phyloP scores from a whole-genome alignment of 2,888 invertebrate species.

The Orchesellides sinensis region DNA sequence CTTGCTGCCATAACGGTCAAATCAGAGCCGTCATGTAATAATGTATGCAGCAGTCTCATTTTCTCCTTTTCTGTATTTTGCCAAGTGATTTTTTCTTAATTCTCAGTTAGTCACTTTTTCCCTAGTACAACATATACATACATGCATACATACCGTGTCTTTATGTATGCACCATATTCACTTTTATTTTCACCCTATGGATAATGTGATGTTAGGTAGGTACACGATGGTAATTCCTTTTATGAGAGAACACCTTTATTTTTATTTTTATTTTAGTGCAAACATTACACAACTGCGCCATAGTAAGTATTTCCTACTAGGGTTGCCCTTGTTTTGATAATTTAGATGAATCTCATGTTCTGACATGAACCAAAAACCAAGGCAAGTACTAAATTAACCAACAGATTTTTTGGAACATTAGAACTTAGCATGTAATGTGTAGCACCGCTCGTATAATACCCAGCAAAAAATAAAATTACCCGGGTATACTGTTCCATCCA shows the following conservation, averaged over 20 bases:
- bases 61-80: constrained; percentile 2
- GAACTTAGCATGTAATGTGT: background rate
- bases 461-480: background rate
- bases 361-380: constrained; percentile 30
- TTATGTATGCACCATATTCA: background rate
- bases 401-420: constrained; percentile 49
- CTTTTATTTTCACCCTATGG: background rate
- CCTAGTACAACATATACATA: background rate
- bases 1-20: constrained; percentile 59
- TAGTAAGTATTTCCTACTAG: background rate
- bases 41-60: constrained; percentile 45
- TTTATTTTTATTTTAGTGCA: constrained; percentile 42
- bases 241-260: constrained; percentile 50
- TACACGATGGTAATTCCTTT: constrained; percentile 37
- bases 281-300: background rate
- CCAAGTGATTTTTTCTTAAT: constrained; percentile 44
- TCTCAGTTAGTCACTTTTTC: constrained; percentile 35
- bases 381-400: constrained; percentile 52
- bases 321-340: constrained; percentile 30
- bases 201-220: constrained; percentile 5
- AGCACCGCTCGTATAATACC: too few species aligned
- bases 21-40: constrained; percentile 49
- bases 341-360: constrained; percentile 35
- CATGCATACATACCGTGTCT: background rate
- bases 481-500: background rate